Percentiles rank a stretch among this genome's conserved stretches.
phyloP scores from a whole-genome alignment of 2,113 vertebrate genomes.

The Chunga burmeisteri region DNA sequence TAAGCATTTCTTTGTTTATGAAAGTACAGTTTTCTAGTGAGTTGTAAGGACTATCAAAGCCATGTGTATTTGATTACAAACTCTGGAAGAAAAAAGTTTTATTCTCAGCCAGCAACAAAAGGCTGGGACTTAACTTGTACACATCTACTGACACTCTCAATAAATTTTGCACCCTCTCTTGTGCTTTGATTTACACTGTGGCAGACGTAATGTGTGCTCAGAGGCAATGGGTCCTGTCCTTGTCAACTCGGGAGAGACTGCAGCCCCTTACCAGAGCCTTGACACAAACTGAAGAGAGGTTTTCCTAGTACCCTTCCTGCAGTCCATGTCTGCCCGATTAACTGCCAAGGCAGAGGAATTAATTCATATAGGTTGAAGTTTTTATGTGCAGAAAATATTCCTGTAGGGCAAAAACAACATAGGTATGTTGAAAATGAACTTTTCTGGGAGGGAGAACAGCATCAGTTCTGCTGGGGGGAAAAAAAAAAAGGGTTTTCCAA shows the following conservation, averaged over 20 bases:
- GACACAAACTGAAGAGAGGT: neutral
- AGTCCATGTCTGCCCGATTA: neutral
- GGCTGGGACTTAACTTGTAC: neutral
- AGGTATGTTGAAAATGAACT: neutral
- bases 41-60: constrained; percentile 1
- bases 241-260: neutral
- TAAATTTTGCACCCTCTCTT: neutral
- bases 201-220: neutral
- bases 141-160: neutral
- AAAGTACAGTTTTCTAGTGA: constrained; percentile 16
- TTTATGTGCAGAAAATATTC: neutral
- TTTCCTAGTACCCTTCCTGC: neutral
- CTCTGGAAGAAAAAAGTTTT: neutral
- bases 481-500: neutral
- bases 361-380: neutral
- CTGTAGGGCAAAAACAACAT: neutral
- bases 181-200: neutral
- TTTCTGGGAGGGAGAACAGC: neutral
- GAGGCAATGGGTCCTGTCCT: neutral
- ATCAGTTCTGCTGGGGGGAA: neutral
- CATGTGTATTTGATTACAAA: constrained; percentile 12
- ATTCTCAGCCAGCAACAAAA: neutral
- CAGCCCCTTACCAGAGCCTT: neutral
- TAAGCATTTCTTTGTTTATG: constrained; percentile 37
- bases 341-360: neutral